Evolutionary conservation across 1,140 invertebrate species (phyloP), one percentile per base, ranked within the genome.

Genomic region (Drosophila jambulina): DNA sequence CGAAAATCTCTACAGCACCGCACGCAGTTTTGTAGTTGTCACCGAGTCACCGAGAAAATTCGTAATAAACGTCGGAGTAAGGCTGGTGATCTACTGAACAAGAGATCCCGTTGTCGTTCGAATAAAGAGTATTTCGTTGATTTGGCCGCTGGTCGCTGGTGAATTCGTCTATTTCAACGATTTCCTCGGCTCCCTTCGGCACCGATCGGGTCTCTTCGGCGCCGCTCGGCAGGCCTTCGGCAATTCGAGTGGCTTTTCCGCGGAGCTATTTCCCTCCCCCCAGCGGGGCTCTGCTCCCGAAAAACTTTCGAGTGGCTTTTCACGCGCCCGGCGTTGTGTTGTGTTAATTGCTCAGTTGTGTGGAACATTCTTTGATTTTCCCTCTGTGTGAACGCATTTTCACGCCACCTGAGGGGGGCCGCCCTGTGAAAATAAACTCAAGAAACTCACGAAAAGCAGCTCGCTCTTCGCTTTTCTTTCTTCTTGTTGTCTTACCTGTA

Each of bases 61-160:
- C 91, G 92, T 92, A 90, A 90, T 92, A 92, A 93, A 93, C 91
- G 91, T 93, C 92, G 91, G 91, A 93, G 92, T 79, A 91, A 93
- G 91, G 92, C 92, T 93, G 92, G 91, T 93, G 92, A 93, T 93
- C 92, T 93, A 93, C 92, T 93, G 88, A 93, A 93, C 92, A 92
- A 91, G 91, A 93, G 92, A 93, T 92, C 91, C 90, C 92, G 87
- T 91, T 88, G 91, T 93, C 92, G 92, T 93, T 93, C 92, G 92
- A 93, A 93, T 92, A 91, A 92, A 92, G 90, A 92, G 91, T 92
- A 92, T 90, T 92, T 92, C 91, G 91, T 92, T 72, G 71, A 80
- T 90, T 80, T 90, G 82, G 62, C 61, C 65, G 71, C 69, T 74
- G 80, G 48, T 82, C 76, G 86, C 68, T 63, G 65, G 56, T 69